Conservation (phyloP, 2,888 invertebrate genomes). For the Linnaemya vulpina region DNA sequence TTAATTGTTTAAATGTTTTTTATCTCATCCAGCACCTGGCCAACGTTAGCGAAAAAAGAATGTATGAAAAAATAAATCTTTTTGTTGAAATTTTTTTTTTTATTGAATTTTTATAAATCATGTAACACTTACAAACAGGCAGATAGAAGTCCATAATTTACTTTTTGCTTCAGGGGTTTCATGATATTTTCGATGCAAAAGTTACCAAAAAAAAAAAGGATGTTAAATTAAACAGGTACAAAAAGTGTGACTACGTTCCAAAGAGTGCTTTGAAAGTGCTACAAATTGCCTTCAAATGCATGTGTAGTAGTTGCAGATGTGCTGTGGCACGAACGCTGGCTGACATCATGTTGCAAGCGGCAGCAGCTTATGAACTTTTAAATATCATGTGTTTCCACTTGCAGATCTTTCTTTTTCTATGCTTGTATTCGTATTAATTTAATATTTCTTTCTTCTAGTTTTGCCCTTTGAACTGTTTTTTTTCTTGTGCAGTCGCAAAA, state of each 20-base stretch:
- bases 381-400: constrained; percentile 58
- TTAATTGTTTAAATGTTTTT: constrained; percentile 34
- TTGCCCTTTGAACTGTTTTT: background rate
- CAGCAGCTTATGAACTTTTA: constrained; percentile 38
- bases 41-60: background rate
- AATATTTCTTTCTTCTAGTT: constrained; percentile 23
- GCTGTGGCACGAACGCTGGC: constrained; percentile 6
- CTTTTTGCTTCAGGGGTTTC: constrained; percentile 47
- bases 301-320: background rate
- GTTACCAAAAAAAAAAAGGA: background rate
- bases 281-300: constrained; percentile 7
- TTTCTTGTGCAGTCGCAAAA: constrained; percentile 26
- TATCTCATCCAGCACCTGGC: constrained; percentile 10
- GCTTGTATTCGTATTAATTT: constrained; percentile 33
- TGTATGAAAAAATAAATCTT: constrained; percentile 30
- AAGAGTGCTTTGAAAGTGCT: constrained; percentile 9
- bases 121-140: constrained; percentile 45
- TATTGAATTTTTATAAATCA: constrained; percentile 49
- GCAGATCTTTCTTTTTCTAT: constrained; percentile 40
- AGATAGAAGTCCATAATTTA: constrained; percentile 49
- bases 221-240: constrained; percentile 55
- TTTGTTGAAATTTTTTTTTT: constrained; percentile 13
- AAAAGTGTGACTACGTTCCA: constrained; percentile 19
- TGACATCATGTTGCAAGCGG: constrained; percentile 30
- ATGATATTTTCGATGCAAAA: constrained; percentile 28